These are phyloP conservation scores for Chiridota heheva DNA, from an alignment of 35 echinoderm and acorn worm genomes.

Conservation along the genomic window DNA sequence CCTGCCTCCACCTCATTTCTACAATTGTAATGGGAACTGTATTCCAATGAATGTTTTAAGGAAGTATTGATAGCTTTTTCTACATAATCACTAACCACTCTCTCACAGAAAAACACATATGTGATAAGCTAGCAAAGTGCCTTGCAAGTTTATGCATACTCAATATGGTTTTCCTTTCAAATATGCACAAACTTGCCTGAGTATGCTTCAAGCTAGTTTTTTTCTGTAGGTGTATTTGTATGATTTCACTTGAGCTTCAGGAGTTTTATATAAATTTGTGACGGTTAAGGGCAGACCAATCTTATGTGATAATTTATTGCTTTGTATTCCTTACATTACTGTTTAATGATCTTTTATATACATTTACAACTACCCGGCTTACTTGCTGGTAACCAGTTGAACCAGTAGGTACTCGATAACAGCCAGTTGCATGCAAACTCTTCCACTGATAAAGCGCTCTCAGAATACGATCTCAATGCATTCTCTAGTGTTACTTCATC, in stretches of 20 bases:
- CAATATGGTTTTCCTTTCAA: too few species aligned
- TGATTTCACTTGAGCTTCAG: background rate
- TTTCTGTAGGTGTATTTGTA: background rate
- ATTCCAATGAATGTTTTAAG: too few species aligned
- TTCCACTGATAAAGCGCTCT: conserved; percentile 6
- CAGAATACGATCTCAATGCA: background rate
- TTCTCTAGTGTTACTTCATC: background rate
- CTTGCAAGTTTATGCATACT: too few species aligned
- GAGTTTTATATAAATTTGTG: background rate
- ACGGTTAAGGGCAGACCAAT: background rate
- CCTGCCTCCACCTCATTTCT: too few species aligned
- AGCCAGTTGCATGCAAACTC: conserved; percentile 41
- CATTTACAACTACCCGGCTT: background rate
- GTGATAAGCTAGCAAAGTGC: too few species aligned
- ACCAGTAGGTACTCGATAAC: conserved; percentile 26
- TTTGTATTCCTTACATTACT: background rate
- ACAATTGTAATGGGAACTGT: too few species aligned
- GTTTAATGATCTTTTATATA: background rate
- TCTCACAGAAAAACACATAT: too few species aligned
- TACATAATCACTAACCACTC: too few species aligned
- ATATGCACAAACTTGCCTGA: too few species aligned
- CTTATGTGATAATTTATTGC: background rate
- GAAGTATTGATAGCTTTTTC: too few species aligned
- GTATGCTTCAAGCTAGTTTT: too few species aligned
- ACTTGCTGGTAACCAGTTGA: conserved; percentile 44